These are phyloP conservation scores for Emberiza fucata DNA, from an alignment of 2,113 vertebrate genomes.

Conservation along the genomic window DNA sequence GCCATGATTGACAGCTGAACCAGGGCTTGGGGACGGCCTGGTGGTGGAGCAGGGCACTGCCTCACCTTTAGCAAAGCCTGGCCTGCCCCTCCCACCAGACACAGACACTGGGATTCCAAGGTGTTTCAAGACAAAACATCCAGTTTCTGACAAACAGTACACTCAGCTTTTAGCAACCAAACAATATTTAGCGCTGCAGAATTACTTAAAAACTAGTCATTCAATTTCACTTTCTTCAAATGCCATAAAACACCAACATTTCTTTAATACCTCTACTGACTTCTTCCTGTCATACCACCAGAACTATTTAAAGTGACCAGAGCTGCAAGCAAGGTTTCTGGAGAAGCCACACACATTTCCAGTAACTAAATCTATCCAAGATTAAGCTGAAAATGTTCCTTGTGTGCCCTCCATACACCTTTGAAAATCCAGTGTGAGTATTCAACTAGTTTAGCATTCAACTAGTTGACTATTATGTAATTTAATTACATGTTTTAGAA, in stretches of 20 bases:
- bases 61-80: neutral
- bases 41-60: neutral
- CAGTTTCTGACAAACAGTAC: neutral
- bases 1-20: neutral
- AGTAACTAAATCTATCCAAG: neutral
- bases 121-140: neutral
- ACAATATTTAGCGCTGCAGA: neutral
- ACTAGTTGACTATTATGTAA: neutral
- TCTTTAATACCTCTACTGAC: neutral
- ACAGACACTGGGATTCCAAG: neutral
- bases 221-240: neutral
- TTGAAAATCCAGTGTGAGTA: neutral
- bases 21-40: neutral
- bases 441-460: no score
- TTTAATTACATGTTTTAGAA: neutral
- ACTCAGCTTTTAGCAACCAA: neutral
- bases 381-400: neutral
- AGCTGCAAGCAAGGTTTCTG: neutral
- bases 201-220: neutral
- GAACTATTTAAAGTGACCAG: fast-evolving
- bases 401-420: neutral
- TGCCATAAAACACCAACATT: neutral
- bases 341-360: neutral
- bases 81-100: neutral
- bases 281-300: neutral